Percentiles rank a stretch among this genome's conserved stretches.
These are phyloP conservation scores for Helicoverpa armigera DNA, from an alignment of 1,140 invertebrate genomes.

Conservation along the genomic window DNA sequence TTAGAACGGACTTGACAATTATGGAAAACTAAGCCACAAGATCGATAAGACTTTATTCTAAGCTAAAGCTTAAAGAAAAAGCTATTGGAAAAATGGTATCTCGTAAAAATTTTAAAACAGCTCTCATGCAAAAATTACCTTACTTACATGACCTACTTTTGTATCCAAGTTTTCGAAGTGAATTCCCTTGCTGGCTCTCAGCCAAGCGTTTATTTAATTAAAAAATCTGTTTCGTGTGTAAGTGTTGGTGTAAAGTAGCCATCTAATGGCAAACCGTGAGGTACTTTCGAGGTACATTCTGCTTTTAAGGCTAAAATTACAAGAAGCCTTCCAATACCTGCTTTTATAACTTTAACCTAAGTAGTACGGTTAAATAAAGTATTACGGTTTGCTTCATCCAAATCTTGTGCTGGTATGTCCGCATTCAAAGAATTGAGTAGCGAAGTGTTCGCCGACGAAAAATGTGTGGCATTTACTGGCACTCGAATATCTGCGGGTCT, in stretches of 20 bases:
- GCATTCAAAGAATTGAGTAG: slow-evolving; percentile 24
- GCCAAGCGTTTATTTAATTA: slow-evolving; percentile 51
- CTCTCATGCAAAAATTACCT: slow-evolving; percentile 41
- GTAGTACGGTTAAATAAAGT: no score
- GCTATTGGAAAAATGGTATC: slow-evolving; percentile 26
- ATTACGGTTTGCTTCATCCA: background rate
- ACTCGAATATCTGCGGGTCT: slow-evolving; percentile 8
- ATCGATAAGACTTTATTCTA: background rate
- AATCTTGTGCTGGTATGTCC: slow-evolving; percentile 18
- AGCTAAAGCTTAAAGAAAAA: slow-evolving; percentile 8
- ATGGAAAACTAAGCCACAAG: background rate
- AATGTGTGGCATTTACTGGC: slow-evolving; percentile 28
- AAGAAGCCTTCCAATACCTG: background rate
- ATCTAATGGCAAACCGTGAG: slow-evolving; percentile 3
- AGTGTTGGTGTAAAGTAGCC: slow-evolving; percentile 37
- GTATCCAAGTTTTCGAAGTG: slow-evolving; percentile 40
- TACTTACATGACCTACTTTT: slow-evolving; percentile 49
- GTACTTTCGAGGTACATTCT: background rate
- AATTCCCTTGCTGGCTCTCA: slow-evolving; percentile 37
- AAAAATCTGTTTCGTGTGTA: slow-evolving; percentile 29
- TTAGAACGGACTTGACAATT: no score
- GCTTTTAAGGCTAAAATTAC: background rate
- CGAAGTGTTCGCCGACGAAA: slow-evolving; percentile 19
- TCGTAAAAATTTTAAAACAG: slow-evolving; percentile 25
- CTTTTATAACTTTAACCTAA: background rate